These are phyloP conservation scores for Tonatia bakeri DNA, from an alignment of 2,113 vertebrate species.

Conservation along the genomic window DNA sequence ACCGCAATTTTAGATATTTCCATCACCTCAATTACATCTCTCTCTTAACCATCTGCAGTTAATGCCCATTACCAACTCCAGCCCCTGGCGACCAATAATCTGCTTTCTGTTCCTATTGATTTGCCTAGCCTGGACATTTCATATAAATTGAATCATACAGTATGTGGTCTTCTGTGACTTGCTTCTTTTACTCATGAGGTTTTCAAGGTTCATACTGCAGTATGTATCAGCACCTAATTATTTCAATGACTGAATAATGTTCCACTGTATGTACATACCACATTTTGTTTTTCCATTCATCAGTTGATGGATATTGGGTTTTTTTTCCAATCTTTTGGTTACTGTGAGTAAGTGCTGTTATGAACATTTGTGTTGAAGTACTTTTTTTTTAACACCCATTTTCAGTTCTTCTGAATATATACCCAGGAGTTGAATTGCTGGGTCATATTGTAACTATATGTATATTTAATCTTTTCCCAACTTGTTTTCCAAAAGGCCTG, in stretches of 20 bases:
- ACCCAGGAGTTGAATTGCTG: not conserved
- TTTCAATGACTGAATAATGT: not conserved
- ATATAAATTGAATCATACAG: not conserved
- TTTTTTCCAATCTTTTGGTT: not conserved
- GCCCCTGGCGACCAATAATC: not conserved
- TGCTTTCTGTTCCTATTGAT: not conserved
- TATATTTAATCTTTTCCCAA: not conserved
- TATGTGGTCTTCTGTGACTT: not conserved
- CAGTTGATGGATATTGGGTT: not conserved
- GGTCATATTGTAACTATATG: not conserved
- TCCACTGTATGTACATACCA: not conserved
- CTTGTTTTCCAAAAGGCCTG: not conserved
- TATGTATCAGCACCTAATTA: not conserved
- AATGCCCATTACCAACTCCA: not conserved
- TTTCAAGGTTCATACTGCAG: not conserved
- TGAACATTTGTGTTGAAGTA: not conserved
- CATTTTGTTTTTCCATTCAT: not conserved
- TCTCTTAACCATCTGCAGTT: not conserved
- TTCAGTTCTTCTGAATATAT: not conserved
- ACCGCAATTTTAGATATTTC: not conserved
- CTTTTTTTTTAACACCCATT: not conserved
- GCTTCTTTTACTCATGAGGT: not conserved
- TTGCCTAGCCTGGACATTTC: not conserved
- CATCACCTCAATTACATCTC: not conserved
- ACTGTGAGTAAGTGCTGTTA: not conserved